Evolutionary conservation across 2,888 invertebrate genomes (phyloP).

Genomic region (Celastrina argiolus): DNA sequence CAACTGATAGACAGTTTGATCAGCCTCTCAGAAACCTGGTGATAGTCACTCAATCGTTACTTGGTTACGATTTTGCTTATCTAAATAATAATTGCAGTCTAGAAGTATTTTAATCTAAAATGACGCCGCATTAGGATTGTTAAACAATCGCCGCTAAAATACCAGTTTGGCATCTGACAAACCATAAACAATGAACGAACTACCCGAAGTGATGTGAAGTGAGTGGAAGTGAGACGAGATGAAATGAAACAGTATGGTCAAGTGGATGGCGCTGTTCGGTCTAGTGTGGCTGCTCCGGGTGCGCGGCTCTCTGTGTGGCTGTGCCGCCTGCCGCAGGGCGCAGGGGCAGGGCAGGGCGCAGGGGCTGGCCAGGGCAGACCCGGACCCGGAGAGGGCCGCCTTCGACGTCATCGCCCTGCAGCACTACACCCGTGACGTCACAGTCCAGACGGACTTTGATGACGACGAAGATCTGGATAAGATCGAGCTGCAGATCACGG

Average conservation of each 20-base stretch:
- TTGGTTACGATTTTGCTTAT: too few relatives aligned
- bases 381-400: conserved; percentile 47
- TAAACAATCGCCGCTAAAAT: not conserved
- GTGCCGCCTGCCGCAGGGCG: conserved; percentile 82
- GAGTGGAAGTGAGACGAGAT: conserved; percentile 37
- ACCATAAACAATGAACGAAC: not conserved
- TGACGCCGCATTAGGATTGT: not conserved
- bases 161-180: not conserved
- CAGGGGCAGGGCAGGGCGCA: not conserved
- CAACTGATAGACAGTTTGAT: too few relatives aligned
- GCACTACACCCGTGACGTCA: conserved; percentile 69
- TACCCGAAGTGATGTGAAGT: conserved; percentile 2
- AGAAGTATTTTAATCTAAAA: too few relatives aligned
- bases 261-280: conserved; percentile 90
- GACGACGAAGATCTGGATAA: conserved; percentile 69
- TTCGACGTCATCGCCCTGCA: conserved; percentile 70
- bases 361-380: not conserved
- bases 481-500: conserved; percentile 67
- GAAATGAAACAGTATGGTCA: conserved; percentile 69
- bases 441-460: conserved; percentile 73
- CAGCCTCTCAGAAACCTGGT: too few relatives aligned
- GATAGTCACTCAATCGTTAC: too few relatives aligned
- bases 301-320: conserved; percentile 87
- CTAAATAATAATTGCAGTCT: too few relatives aligned
- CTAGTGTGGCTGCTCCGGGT: conserved; percentile 90